Base-by-base conservation (phyloP, 2,888 invertebrate genomes). In the Sarcophaga subvicina region DNA sequence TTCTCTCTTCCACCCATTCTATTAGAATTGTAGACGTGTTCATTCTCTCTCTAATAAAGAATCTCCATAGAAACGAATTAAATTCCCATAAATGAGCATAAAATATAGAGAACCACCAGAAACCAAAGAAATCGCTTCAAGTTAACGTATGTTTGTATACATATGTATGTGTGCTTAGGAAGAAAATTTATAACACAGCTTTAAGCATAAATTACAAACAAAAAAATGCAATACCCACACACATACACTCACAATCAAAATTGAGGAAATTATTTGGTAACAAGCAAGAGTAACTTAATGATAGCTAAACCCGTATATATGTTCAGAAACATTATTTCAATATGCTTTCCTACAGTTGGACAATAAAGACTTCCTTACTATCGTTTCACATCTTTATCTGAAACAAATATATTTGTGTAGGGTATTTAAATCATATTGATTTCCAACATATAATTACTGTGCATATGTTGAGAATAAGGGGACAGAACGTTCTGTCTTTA, bases 141-240 rank as follows among this genome's bases (percentile, higher is more conserved):
- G 54, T 54, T 12, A 54, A 27, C 60, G 20, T 25, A 78, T 45
- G 27, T 80, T 22, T 27, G 25, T 20, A 20, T 1, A 22, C 22
- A 22, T 25, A 12, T 25, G 14, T 67, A 25, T 22, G 47, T 67
- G 25, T 47, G 64, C n/a, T 67, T 67, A 45, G 37, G n/a, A 37
- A 37, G 37, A 37, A 73, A 84, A 84, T 84, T 87, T 84, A 87
- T 87, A 82, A 59, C 75, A 37, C 59, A 82, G 81, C 80, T 84
- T 84, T 59, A 75, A 84, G 79, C 87, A 87, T 87, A 87, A 87
- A 84, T 87, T 87, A 87, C 79, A 80, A 78, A 75, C 4, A 76
- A 63, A 70, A 73, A 75, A 75, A 75, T 62, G 62, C 60, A 75
- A 72, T 69, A 67, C 63, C 70, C 25, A 60, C 49, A 47, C 14